Conservation (phyloP, 2,888 invertebrate species). For the Marronus borbonicus region DNA sequence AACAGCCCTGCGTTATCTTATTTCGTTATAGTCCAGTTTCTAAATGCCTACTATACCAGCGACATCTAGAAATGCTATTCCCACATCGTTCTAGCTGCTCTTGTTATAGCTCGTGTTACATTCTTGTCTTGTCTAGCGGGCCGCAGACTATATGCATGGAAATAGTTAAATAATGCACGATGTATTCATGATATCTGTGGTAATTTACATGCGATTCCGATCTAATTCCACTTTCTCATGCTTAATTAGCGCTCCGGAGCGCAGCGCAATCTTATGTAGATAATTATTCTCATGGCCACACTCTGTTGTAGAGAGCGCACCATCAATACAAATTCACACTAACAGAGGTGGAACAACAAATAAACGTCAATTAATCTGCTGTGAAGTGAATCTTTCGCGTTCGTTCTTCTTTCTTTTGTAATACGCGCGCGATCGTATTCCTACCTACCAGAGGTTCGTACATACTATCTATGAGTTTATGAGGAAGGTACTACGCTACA, state of each 20-base stretch:
- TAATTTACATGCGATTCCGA: conserved; percentile 49
- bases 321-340: conserved; percentile 40
- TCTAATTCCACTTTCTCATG: conserved; percentile 51
- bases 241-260: conserved; percentile 47
- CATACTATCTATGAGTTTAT: not conserved
- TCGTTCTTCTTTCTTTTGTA: conserved; percentile 1
- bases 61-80: not conserved
- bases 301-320: conserved; percentile 2
- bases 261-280: conserved; percentile 42
- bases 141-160: conserved; percentile 24
- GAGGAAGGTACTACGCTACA: not conserved
- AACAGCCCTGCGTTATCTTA: not conserved
- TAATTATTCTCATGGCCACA: conserved; percentile 46
- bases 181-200: conserved; percentile 45
- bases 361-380: conserved; percentile 44
- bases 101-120: conserved; percentile 38
- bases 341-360: conserved; percentile 37
- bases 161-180: conserved; percentile 42
- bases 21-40: not conserved
- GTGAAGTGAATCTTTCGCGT: conserved; percentile 44
- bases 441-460: not conserved
- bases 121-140: not conserved
- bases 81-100: conserved; percentile 7
- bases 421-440: not conserved
- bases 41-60: not conserved